Evolutionary conservation across 2,888 invertebrate species (phyloP).

Genomic region (Sarcophaga variegata): DNA sequence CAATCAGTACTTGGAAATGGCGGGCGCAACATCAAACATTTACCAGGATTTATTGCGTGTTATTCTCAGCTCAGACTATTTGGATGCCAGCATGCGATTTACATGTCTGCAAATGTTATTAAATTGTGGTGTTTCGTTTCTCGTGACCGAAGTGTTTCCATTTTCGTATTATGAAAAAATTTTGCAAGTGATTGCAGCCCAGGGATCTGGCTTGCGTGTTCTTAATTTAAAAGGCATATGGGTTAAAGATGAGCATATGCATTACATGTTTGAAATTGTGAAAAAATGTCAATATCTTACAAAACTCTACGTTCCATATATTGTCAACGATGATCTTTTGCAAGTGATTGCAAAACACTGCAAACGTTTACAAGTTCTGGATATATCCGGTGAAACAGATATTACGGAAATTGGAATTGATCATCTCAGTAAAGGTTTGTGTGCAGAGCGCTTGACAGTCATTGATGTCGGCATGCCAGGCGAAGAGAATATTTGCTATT

Average conservation of each 20-base stretch:
- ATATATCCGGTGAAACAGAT: conserved; percentile 88
- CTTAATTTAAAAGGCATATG: conserved; percentile 89
- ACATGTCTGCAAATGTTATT: conserved; percentile 86
- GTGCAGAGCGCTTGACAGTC: conserved; percentile 84
- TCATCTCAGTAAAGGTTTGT: conserved; percentile 83
- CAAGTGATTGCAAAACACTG: conserved; percentile 84
- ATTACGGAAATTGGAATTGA: conserved; percentile 86
- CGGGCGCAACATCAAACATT: conserved; percentile 86
- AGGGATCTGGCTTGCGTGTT: conserved; percentile 85
- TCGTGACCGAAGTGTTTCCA: conserved; percentile 88
- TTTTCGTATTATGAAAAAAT: conserved; percentile 88
- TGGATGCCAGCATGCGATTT: conserved; percentile 87
- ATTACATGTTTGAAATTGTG: conserved; percentile 85
- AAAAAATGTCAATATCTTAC: conserved; percentile 84
- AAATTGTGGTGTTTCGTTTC: conserved; percentile 85
- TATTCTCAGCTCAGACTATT: conserved; percentile 85
- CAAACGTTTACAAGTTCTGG: conserved; percentile 84
- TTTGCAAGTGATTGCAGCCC: conserved; percentile 85
- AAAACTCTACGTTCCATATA: conserved; percentile 86
- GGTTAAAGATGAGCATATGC: conserved; percentile 87
- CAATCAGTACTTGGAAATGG: conserved; percentile 84
- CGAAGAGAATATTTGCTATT: conserved; percentile 86
- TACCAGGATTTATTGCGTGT: conserved; percentile 87
- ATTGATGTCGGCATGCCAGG: conserved; percentile 88
- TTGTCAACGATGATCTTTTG: conserved; percentile 87